These are phyloP conservation scores for Amazona vittata DNA, from an alignment of 2,113 vertebrate species.

Conservation along the genomic window DNA sequence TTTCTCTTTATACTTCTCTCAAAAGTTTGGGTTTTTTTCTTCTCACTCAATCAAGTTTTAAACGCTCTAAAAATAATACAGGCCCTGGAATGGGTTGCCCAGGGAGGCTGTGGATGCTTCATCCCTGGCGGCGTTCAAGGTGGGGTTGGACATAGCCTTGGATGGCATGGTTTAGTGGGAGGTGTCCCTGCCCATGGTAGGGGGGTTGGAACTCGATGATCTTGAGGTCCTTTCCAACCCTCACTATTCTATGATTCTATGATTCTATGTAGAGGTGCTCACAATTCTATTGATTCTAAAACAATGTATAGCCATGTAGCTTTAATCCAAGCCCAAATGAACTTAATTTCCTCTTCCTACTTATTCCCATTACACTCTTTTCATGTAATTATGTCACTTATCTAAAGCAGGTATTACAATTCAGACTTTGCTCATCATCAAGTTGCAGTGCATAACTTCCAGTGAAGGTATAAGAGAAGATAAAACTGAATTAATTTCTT, in stretches of 20 bases:
- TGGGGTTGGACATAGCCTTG: too few species aligned
- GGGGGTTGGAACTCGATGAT: too few species aligned
- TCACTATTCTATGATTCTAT: too few species aligned
- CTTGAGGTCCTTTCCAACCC: too few species aligned
- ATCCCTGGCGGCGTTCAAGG: too few species aligned
- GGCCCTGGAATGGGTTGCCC: too few species aligned
- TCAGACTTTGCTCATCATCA: not conserved
- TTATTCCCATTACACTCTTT: not conserved
- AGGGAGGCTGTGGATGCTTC: too few species aligned
- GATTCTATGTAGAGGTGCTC: not conserved
- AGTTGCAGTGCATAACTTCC: not conserved
- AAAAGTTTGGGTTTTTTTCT: fast-evolving
- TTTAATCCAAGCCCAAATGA: not conserved
- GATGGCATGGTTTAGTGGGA: too few species aligned
- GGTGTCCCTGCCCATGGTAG: too few species aligned
- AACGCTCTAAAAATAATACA: not conserved
- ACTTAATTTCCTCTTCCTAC: not conserved
- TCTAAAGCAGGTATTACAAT: not conserved
- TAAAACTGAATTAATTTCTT: not conserved
- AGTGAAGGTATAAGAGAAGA: not conserved
- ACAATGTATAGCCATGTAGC: not conserved
- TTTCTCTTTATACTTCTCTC: not conserved
- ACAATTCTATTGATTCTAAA: not conserved
- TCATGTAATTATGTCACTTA: not conserved
- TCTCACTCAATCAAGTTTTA: not conserved